Evolutionary conservation across 2,888 invertebrate genomes (phyloP), one percentile per base, ranked within the genome.

Genomic region (Augochlorella aurata): DNA sequence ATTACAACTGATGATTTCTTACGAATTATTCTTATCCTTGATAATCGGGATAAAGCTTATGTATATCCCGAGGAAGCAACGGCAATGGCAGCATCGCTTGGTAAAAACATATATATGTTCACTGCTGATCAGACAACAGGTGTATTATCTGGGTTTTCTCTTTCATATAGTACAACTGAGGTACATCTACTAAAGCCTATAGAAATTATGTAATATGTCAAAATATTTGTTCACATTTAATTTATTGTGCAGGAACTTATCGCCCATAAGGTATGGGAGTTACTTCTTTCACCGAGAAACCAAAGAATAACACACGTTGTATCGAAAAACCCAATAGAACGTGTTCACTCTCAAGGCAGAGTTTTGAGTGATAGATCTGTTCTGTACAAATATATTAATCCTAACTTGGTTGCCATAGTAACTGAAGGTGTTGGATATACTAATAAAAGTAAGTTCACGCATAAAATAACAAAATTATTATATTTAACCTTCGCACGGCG

Each of bases 371-470:
- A 99, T 94, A 96, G 99, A 84, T 98, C 98, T 89, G 99, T 99
- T 74, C 96, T 99, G 54, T 99, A 99, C 95, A 99, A 99, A 94
- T 99, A 99, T 94, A 96, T 98, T 88, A 99, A 99, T 95, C 99
- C 99, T 47, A 99, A 99, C 94, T 95, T 99, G 86, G 96, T 99
- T 83, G 97, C 98, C 18, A 95, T 99, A 83, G 95, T 97, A 45
- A 97, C 98, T 0, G 95, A 97, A 91, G 96, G 96, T 49, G 95
- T 96, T 21, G 97, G 98, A 91, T 95, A 95, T 12, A 93, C 96
- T 73, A 96, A 97, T 89, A 97, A 97, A 95, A 95, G 97, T 97
- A 93, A 90, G 79, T 66, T 29, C 21, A 61, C 73, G 10, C 4
- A 45, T 24, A n/a, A 8, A 18, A 5, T 24, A 29, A 3, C 9